A percentile compares a stretch with the other conserved stretches of the same genome.
These are phyloP conservation scores for Yoshiicerus persimilis DNA, from an alignment of 1,140 invertebrate genomes.

Conservation along the genomic window DNA sequence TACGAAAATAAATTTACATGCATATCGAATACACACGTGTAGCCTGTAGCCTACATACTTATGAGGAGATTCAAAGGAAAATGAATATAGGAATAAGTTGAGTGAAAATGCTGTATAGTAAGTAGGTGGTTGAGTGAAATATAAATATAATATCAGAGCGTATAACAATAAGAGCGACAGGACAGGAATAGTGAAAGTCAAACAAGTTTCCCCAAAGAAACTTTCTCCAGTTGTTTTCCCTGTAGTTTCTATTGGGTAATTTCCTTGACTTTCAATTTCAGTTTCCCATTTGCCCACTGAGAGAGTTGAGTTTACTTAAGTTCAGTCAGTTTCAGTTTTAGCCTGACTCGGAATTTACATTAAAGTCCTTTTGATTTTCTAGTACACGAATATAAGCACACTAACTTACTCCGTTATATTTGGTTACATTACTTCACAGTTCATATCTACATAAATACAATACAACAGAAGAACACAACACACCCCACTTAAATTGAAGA, in stretches of 20 bases:
- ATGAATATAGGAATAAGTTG: not conserved
- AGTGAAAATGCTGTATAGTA: not conserved
- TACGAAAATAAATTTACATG: not conserved
- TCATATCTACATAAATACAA: not conserved
- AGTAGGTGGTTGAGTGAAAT: too few species aligned
- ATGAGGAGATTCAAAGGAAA: too few species aligned
- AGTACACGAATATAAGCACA: not conserved
- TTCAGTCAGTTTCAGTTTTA: not conserved
- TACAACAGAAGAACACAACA: too few species aligned
- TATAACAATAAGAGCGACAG: not conserved
- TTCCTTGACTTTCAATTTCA: not conserved
- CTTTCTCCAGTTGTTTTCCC: not conserved
- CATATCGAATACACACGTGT: not conserved
- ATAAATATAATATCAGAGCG: not conserved
- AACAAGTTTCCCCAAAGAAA: constrained; percentile 17
- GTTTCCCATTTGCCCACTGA: not conserved
- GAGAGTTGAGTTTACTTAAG: not conserved
- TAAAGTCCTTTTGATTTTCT: not conserved
- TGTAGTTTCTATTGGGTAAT: not conserved
- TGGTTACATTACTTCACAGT: not conserved
- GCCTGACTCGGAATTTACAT: not conserved
- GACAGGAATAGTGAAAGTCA: constrained; percentile 1
- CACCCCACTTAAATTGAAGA: not conserved
- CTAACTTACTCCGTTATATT: not conserved
- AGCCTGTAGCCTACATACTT: too few species aligned